A percentile compares a stretch with the other conserved stretches of the same genome.
Evolutionary conservation across 2,113 vertebrate species (phyloP).

Genomic region (Astatotilapia flaviijosephi): DNA sequence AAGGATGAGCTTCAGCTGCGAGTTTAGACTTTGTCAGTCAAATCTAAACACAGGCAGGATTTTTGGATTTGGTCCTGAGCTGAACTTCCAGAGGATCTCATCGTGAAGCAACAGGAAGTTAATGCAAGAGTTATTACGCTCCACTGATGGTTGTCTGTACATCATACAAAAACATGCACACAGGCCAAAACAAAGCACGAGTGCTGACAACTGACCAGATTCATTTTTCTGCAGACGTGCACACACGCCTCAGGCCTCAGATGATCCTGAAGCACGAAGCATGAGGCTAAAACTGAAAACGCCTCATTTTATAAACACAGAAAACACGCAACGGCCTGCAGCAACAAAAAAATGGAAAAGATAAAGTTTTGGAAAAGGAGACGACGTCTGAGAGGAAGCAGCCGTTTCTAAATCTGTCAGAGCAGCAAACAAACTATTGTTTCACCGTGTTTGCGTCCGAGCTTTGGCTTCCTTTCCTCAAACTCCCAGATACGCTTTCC

Average conservation of each 20-base stretch:
- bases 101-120: not conserved
- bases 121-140: not conserved
- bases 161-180: rapidly evolving
- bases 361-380: not conserved
- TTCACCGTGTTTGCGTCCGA: rapidly evolving
- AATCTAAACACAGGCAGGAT: not conserved
- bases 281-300: not conserved
- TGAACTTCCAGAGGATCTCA: not conserved
- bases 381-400: not conserved
- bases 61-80: not conserved
- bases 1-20: not conserved
- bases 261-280: not conserved
- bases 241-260: not conserved
- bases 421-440: not conserved
- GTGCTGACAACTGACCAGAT: not conserved
- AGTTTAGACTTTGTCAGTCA: not conserved
- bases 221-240: not conserved
- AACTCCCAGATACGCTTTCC: not conserved
- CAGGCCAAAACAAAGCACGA: not conserved
- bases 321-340: rapidly evolving
- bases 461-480: not conserved
- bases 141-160: not conserved
- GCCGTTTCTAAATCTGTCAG: not conserved
- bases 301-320: not conserved
- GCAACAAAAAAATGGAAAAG: not conserved